Percentiles rank a stretch among this genome's conserved stretches.
Conservation (phyloP, 2,113 vertebrate species). For the Mustela lutreola region DNA sequence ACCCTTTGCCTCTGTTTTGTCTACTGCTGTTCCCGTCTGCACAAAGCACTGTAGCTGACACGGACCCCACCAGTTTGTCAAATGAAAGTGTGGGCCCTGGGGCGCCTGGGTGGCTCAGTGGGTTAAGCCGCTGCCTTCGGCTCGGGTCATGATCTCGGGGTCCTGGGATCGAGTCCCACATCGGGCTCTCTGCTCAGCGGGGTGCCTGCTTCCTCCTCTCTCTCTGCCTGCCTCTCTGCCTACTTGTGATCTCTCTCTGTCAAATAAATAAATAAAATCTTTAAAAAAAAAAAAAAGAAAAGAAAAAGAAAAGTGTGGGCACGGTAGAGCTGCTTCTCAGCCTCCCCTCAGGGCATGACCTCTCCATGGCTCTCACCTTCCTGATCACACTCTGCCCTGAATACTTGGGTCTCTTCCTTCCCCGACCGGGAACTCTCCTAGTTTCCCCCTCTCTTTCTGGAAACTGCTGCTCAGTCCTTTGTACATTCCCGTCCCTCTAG, state of each 20-base stretch:
- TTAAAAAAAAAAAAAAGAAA: too few species aligned
- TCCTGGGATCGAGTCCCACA: too few species aligned
- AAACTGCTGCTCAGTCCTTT: neutral
- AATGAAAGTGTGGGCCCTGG: neutral
- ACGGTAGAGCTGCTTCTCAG: neutral
- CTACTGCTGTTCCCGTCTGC: neutral
- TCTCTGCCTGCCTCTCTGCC: too few species aligned
- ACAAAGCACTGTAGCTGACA: neutral
- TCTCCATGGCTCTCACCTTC: neutral
- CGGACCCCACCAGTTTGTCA: neutral
- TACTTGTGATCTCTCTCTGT: too few species aligned
- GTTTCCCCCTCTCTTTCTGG: neutral
- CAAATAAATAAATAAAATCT: too few species aligned
- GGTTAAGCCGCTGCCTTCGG: too few species aligned
- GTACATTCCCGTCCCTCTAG: neutral
- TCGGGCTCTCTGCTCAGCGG: too few species aligned
- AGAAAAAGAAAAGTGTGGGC: too few species aligned
- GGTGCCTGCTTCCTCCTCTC: too few species aligned
- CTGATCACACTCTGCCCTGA: neutral
- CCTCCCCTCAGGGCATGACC: neutral
- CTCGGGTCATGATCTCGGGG: too few species aligned
- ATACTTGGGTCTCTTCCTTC: neutral
- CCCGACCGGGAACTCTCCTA: neutral
- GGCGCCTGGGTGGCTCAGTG: too few species aligned
- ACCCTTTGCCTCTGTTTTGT: neutral